phyloP scores from a whole-genome alignment of 2,113 vertebrate species.

The Sorex araneus region DNA sequence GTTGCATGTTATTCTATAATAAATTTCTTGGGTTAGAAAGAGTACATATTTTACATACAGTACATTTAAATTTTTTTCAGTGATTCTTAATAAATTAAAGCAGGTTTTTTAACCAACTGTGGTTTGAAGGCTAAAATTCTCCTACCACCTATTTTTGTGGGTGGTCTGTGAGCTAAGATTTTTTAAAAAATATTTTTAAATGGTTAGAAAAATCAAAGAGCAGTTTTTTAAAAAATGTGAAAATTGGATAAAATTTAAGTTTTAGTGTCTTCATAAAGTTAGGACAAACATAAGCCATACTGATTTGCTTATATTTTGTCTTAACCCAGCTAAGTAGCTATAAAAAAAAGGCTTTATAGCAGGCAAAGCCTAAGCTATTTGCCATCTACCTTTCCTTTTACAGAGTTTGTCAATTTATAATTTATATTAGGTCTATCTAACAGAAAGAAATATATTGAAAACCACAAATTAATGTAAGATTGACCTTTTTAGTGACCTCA shows the following conservation, averaged over 20 bases:
- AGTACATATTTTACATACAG: not conserved
- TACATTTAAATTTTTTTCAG: too few relatives aligned
- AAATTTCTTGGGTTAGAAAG: conserved; percentile 21
- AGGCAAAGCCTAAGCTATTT: conserved; percentile 15
- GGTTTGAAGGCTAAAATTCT: not conserved
- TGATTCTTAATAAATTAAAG: not conserved
- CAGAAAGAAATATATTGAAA: conserved; percentile 14
- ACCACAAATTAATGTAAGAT: not conserved
- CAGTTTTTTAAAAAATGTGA: not conserved
- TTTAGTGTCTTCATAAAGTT: not conserved
- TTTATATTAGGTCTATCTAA: not conserved
- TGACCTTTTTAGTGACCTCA: conserved; percentile 2
- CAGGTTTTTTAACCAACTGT: not conserved
- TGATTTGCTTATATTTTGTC: conserved; percentile 34
- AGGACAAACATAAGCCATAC: not conserved
- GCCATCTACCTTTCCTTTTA: not conserved
- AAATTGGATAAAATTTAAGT: conserved; percentile 45
- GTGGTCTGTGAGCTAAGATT: not conserved
- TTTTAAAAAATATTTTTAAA: conserved; percentile 16
- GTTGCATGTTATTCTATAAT: not conserved
- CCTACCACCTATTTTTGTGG: not conserved
- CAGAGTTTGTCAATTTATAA: not conserved
- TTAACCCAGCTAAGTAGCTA: not conserved
- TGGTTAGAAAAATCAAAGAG: conserved; percentile 8
- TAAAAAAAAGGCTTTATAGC: not conserved